Conservation (phyloP, 2,888 invertebrate genomes). For the Nemapogon koenigi region DNA sequence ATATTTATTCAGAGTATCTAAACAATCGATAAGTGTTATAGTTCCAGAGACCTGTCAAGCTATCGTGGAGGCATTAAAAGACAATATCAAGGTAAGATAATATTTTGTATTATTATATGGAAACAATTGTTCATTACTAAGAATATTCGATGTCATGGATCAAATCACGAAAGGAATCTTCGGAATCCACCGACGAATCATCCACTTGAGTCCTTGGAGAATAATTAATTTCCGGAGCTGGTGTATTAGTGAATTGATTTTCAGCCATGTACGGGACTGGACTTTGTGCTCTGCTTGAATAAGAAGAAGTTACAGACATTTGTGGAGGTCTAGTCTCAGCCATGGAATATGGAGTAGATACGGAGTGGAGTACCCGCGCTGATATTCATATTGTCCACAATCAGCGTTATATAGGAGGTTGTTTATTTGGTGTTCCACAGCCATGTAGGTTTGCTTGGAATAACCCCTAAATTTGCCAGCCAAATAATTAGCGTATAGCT, state of each 20-base stretch:
- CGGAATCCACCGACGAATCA: conserved; percentile 16
- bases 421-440: conserved; percentile 16
- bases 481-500: conserved; percentile 15
- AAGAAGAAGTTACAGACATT: conserved; percentile 12
- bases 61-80: too few relatives aligned
- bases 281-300: conserved; percentile 15
- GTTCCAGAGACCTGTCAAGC: conserved; percentile 10
- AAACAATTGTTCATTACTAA: conserved; percentile 14
- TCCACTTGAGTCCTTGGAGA: conserved; percentile 16
- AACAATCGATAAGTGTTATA: conserved; percentile 11
- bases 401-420: conserved; percentile 15
- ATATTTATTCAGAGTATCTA: conserved; percentile 12
- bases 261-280: conserved; percentile 14
- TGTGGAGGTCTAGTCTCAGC: conserved; percentile 13
- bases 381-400: conserved; percentile 14
- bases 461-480: conserved; percentile 15
- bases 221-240: too few relatives aligned
- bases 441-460: conserved; percentile 14
- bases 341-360: conserved; percentile 14
- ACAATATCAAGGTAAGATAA: too few relatives aligned
- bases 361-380: conserved; percentile 15
- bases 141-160: conserved; percentile 15
- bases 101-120: too few relatives aligned
- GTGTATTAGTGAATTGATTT: too few relatives aligned
- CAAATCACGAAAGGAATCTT: conserved; percentile 14